Conservation (phyloP, 2,888 invertebrate genomes). For the Margaritifera margaritifera region DNA sequence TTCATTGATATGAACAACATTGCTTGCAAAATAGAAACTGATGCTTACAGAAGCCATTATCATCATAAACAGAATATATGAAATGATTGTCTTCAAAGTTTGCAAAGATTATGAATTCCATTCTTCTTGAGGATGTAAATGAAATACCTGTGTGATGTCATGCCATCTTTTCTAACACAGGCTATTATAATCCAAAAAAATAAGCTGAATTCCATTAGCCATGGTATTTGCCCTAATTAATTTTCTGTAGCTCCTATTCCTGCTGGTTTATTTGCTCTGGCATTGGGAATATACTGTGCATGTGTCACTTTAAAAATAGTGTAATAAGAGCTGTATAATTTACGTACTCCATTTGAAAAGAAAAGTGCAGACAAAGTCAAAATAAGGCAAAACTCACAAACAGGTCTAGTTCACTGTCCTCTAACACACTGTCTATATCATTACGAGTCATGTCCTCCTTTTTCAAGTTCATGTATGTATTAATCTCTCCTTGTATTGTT, state of each 20-base stretch:
- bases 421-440: conserved; percentile 61
- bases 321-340: background rate
- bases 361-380: background rate
- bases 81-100: too few relatives aligned
- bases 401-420: conserved; percentile 64
- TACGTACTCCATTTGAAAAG: background rate
- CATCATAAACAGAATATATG: too few relatives aligned
- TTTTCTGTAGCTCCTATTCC: background rate
- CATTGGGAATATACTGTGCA: background rate
- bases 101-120: too few relatives aligned
- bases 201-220: too few relatives aligned
- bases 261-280: conserved; percentile 13
- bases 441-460: conserved; percentile 58
- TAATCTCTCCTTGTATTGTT: conserved; percentile 69
- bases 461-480: conserved; percentile 71
- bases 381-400: conserved; percentile 46
- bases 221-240: too few relatives aligned
- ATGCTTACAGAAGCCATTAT: too few relatives aligned
- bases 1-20: too few relatives aligned
- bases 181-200: too few relatives aligned
- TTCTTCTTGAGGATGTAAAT: too few relatives aligned
- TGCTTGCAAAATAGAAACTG: too few relatives aligned
- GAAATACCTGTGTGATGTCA: too few relatives aligned
- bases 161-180: too few relatives aligned
- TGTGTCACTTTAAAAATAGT: background rate